Conservation (phyloP, 2,113 vertebrate species). For the Pterocles burchelli region DNA sequence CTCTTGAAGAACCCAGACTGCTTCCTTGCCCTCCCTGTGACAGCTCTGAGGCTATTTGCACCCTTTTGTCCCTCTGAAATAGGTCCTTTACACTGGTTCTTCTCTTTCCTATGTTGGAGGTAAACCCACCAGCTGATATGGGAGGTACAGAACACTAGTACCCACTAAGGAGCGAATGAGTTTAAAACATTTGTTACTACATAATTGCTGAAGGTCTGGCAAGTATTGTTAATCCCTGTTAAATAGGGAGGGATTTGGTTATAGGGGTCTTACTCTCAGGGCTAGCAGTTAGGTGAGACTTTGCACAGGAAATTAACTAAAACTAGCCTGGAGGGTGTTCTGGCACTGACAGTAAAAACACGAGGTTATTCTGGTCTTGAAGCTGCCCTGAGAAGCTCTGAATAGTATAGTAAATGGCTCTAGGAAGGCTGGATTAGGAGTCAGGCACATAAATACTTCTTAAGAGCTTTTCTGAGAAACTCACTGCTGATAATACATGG, state of each 20-base stretch:
- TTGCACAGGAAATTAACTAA: neutral
- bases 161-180: neutral
- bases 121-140: neutral
- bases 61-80: neutral
- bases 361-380: neutral
- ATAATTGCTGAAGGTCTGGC: neutral
- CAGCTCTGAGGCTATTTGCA: neutral
- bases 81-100: neutral
- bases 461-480: conserved; percentile 42
- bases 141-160: neutral
- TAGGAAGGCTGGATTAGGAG: conserved; percentile 11
- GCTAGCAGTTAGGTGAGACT: neutral
- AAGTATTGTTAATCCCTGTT: neutral
- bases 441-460: neutral
- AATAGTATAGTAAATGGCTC: neutral
- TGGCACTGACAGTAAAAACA: neutral
- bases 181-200: neutral
- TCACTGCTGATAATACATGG: neutral
- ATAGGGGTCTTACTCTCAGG: neutral
- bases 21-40: neutral
- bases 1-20: neutral
- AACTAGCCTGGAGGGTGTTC: neutral
- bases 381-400: neutral
- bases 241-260: rapidly evolving
- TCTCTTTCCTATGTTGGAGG: neutral